phyloP scores from a whole-genome alignment of 2,888 invertebrate genomes.

The Celastrina argiolus region DNA sequence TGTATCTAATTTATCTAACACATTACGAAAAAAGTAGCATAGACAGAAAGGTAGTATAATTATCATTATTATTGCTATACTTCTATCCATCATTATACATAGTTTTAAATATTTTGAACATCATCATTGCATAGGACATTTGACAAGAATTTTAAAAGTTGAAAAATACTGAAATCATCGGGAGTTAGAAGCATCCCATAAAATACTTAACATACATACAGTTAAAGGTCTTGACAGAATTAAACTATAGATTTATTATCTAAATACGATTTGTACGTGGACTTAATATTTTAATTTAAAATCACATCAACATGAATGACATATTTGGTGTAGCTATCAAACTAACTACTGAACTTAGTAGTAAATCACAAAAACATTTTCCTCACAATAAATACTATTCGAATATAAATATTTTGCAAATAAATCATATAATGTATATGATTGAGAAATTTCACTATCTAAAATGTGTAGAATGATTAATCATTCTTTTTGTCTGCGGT shows the following conservation, averaged over 20 bases:
- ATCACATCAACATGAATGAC: slow-evolving; percentile 16
- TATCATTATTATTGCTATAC: not conserved
- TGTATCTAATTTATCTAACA: not conserved
- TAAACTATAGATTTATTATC: slow-evolving; percentile 8
- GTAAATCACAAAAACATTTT: slow-evolving; percentile 1
- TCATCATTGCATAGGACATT: not conserved
- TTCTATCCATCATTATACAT: not conserved
- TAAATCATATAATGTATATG: slow-evolving; percentile 21
- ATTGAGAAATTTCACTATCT: slow-evolving; percentile 33
- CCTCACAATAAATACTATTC: slow-evolving; percentile 20
- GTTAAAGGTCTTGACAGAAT: not conserved
- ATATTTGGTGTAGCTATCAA: slow-evolving; percentile 8
- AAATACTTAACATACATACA: not conserved
- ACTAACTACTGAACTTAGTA: not conserved
- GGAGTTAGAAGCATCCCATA: not conserved
- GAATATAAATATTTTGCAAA: slow-evolving; percentile 23
- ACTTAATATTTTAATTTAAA: slow-evolving; percentile 15
- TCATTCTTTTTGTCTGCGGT: slow-evolving; percentile 67
- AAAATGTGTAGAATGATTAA: slow-evolving; percentile 42
- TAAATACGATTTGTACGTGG: slow-evolving; percentile 18
- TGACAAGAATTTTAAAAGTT: not conserved
- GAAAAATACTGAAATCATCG: not conserved
- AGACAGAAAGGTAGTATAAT: not conserved
- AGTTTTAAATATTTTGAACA: not conserved
- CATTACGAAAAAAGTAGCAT: not conserved